phyloP scores from a whole-genome alignment of 2,888 invertebrate species.

The Diaperis boleti region DNA sequence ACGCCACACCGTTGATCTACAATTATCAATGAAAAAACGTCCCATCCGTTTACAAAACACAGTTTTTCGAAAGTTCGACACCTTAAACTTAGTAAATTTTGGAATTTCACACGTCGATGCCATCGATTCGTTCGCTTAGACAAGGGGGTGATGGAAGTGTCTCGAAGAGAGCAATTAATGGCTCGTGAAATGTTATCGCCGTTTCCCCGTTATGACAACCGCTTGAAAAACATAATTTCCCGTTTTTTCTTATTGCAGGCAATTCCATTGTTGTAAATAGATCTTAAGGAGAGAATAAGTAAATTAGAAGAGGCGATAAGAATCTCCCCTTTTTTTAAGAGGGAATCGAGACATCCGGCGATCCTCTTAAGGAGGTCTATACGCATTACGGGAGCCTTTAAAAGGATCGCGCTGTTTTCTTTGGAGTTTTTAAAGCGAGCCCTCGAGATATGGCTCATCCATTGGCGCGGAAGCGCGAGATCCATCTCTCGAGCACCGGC shows the following conservation, averaged over 20 bases:
- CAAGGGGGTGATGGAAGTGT: too few relatives aligned
- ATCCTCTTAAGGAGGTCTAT: constrained; percentile 54
- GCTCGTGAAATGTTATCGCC: constrained; percentile 32
- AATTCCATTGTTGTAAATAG: constrained; percentile 74
- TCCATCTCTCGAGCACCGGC: constrained; percentile 52
- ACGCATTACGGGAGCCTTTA: constrained; percentile 57
- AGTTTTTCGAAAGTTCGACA: too few relatives aligned
- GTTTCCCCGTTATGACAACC: constrained; percentile 9
- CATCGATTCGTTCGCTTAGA: too few relatives aligned
- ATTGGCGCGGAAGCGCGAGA: constrained; percentile 55
- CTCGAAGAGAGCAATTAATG: constrained; percentile 27
- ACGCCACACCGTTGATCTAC: too few relatives aligned
- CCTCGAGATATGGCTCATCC: constrained; percentile 62
- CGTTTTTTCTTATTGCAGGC: constrained; percentile 59
- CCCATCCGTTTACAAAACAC: too few relatives aligned
- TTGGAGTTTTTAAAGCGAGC: constrained; percentile 60
- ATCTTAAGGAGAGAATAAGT: constrained; percentile 82
- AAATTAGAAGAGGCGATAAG: constrained; percentile 85
- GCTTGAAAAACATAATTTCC: constrained; percentile 37
- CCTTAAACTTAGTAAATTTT: too few relatives aligned
- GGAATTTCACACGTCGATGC: too few relatives aligned
- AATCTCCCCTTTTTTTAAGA: constrained; percentile 73
- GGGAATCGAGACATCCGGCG: constrained; percentile 60
- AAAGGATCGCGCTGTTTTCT: constrained; percentile 63
- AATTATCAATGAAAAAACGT: too few relatives aligned